Evolutionary conservation across 2,113 vertebrate species (phyloP).

Genomic region (Ictalurus punctatus): DNA sequence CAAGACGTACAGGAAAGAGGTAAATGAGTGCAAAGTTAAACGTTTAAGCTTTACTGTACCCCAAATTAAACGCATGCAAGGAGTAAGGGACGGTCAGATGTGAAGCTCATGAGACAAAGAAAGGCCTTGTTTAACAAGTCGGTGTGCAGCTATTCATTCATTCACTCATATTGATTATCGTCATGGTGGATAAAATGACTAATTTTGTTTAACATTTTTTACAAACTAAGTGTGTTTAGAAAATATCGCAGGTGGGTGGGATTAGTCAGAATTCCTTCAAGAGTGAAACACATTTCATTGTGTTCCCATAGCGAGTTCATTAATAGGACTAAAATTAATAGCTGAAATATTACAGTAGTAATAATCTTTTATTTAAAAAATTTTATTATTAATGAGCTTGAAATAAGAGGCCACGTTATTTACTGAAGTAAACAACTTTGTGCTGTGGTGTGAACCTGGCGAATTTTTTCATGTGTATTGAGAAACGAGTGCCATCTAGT

Average conservation of each 20-base stretch:
- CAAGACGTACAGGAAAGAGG: conserved; percentile 42
- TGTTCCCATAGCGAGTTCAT: not conserved
- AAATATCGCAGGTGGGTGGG: not conserved
- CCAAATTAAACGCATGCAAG: not conserved
- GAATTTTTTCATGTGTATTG: not conserved
- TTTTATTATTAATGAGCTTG: not conserved
- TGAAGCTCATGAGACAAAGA: not conserved
- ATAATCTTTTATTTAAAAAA: not conserved
- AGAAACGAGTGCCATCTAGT: conserved; percentile 41
- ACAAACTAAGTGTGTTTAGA: not conserved
- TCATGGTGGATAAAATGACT: not conserved
- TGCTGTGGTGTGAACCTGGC: not conserved
- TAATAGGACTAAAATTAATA: not conserved
- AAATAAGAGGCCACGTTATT: not conserved
- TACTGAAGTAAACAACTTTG: not conserved
- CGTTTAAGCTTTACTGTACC: not conserved
- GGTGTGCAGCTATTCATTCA: not conserved
- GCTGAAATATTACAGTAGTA: not conserved
- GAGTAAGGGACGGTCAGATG: not conserved
- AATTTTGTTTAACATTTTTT: not conserved
- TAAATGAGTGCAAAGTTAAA: not conserved
- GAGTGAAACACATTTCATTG: not conserved
- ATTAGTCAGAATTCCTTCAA: not conserved
- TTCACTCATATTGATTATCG: not conserved
- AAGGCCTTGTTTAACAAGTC: not conserved